Conservation (phyloP, 35 echinoderm and acorn worm species). For the Diadema setosum region DNA sequence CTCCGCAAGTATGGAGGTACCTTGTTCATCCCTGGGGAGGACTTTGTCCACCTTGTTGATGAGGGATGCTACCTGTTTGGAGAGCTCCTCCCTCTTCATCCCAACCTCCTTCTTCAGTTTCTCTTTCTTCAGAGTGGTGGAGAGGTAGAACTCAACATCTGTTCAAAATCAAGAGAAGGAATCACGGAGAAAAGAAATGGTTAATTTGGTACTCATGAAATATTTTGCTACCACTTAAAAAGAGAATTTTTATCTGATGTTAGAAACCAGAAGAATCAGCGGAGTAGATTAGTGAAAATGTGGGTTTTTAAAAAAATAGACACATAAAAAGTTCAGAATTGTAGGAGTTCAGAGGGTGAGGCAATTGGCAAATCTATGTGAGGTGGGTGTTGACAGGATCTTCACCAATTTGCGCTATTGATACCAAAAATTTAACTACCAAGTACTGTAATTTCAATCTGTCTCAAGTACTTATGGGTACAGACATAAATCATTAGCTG, state of each 20-base stretch:
- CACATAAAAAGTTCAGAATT: too few species aligned
- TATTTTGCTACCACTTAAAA: background rate
- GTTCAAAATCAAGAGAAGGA: background rate
- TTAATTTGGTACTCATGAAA: background rate
- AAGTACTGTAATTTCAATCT: too few species aligned
- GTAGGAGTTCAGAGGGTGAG: too few species aligned
- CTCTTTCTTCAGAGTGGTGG: conserved; percentile 72
- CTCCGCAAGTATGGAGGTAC: background rate
- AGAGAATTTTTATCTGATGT: background rate
- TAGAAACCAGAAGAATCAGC: background rate
- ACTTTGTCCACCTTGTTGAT: background rate
- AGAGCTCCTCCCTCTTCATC: conserved; percentile 34
- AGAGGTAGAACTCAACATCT: conserved; percentile 46
- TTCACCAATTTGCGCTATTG: too few species aligned
- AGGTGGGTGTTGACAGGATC: too few species aligned
- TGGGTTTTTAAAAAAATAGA: background rate
- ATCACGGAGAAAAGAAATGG: background rate
- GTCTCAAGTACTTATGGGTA: too few species aligned
- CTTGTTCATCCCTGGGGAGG: background rate
- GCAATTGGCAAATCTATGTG: too few species aligned
- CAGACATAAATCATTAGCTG: too few species aligned
- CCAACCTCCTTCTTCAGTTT: conserved; percentile 72
- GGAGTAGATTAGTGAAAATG: background rate
- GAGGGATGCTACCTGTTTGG: background rate
- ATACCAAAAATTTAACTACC: too few species aligned